Conservation (phyloP, 2,113 vertebrate species). For the Pitta sordida region DNA sequence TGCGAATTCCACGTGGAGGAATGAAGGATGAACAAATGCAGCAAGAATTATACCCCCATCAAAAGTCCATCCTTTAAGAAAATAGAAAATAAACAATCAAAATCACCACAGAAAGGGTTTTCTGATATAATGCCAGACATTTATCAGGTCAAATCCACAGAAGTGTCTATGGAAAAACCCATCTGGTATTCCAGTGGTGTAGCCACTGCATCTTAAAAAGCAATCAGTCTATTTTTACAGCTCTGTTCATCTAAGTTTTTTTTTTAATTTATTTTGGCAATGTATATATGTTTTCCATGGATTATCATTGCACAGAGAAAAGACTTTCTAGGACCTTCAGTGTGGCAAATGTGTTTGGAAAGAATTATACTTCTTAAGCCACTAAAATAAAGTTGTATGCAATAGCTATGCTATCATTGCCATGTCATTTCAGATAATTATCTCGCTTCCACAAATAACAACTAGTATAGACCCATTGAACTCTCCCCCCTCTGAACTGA, state of each 20-base stretch:
- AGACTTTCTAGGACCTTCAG: constrained; percentile 19
- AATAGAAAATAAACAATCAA: background rate
- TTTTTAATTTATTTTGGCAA: constrained; percentile 42
- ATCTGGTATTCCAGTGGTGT: constrained; percentile 6
- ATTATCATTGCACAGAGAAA: background rate
- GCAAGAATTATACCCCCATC: background rate
- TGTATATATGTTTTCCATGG: background rate
- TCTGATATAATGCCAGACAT: background rate
- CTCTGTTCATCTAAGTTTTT: background rate
- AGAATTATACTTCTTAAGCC: background rate
- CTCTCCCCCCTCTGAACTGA: background rate
- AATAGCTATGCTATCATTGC: background rate
- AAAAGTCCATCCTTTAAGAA: background rate
- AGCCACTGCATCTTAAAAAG: constrained; percentile 41
- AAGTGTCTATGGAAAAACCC: constrained; percentile 1
- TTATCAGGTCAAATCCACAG: constrained; percentile 1
- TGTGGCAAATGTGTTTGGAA: constrained; percentile 7
- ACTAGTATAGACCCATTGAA: background rate
- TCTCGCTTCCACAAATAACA: background rate
- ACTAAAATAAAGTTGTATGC: background rate
- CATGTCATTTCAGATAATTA: background rate
- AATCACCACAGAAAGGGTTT: background rate
- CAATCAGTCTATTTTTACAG: constrained; percentile 38
- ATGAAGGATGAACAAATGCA: background rate
- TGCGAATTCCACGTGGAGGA: background rate